These are phyloP conservation scores for Avahi laniger DNA, from an alignment of 2,797 vertebrate genomes.

Conservation along the genomic window DNA sequence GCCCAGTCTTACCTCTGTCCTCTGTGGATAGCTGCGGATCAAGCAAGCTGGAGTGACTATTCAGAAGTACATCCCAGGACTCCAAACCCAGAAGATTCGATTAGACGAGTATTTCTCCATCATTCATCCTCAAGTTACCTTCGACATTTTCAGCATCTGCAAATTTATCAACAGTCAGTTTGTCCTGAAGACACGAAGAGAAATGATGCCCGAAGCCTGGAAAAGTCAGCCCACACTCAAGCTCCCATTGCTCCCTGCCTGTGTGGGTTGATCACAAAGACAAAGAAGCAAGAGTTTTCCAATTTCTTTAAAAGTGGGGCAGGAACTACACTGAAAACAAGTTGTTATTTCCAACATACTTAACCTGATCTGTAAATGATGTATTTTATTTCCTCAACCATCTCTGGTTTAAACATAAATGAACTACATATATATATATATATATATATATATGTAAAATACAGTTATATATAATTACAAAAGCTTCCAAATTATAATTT, in stretches of 20 bases:
- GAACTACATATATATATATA: neutral
- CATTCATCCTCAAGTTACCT: slow-evolving; percentile 85
- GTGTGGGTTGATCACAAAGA: neutral
- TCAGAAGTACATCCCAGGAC: slow-evolving; percentile 87
- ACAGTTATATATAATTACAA: neutral
- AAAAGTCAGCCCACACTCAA: slow-evolving; percentile 81
- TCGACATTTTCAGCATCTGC: slow-evolving; percentile 83
- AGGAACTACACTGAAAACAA: neutral
- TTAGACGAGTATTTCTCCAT: slow-evolving; percentile 87
- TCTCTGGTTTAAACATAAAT: slow-evolving; percentile 30
- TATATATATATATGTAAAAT: no score
- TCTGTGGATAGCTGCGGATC: slow-evolving; percentile 83
- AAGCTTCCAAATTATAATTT: neutral
- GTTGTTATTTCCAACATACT: neutral
- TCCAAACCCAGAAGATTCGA: slow-evolving; percentile 76
- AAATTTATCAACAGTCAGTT: slow-evolving; percentile 85
- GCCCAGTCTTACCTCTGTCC: neutral
- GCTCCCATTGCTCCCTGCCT: slow-evolving; percentile 53
- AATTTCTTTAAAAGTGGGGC: neutral
- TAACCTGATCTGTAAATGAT: neutral
- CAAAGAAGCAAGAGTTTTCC: neutral
- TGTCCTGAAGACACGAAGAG: slow-evolving; percentile 83
- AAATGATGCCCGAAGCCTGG: slow-evolving; percentile 77
- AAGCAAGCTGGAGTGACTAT: slow-evolving; percentile 88
- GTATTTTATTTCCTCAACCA: slow-evolving; percentile 2